Percentiles rank a stretch among this genome's conserved stretches.
Evolutionary conservation across 2,888 invertebrate genomes (phyloP).

Genomic region (Bellardia pandia): DNA sequence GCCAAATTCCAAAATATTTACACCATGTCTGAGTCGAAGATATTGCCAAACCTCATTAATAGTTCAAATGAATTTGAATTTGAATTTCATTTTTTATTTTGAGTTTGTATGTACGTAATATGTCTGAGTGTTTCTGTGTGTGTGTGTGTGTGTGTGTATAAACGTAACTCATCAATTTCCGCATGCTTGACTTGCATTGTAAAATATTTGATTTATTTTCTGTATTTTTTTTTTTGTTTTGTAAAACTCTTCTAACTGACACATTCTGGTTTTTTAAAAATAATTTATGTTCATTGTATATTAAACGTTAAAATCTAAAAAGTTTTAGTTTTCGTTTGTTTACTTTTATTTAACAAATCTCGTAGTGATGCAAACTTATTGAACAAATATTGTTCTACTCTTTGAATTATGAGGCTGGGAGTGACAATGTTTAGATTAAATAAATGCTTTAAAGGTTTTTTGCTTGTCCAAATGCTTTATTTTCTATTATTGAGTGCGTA

Average conservation of each 20-base stretch:
- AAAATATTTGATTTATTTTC: conserved; percentile 40
- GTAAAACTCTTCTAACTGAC: conserved; percentile 13
- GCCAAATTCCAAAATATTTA: conserved; percentile 63
- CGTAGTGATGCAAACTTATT: conserved; percentile 61
- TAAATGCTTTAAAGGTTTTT: neutral
- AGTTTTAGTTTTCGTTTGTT: conserved; percentile 29
- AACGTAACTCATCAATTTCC: conserved; percentile 68
- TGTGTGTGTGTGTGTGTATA: conserved; percentile 27
- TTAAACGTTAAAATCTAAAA: conserved; percentile 24
- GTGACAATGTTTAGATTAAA: conserved; percentile 16
- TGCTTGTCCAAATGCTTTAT: neutral
- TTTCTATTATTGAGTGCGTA: neutral
- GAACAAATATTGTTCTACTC: conserved; percentile 59
- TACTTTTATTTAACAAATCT: conserved; percentile 41
- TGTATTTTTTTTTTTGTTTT: neutral
- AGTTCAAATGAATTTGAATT: conserved; percentile 18
- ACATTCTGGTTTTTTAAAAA: conserved; percentile 33
- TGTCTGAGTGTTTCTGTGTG: conserved; percentile 41
- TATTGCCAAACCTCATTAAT: conserved; percentile 58
- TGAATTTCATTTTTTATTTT: neutral
- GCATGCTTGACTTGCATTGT: conserved; percentile 65
- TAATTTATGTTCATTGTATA: neutral
- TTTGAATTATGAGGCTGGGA: conserved; percentile 25
- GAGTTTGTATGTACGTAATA: conserved; percentile 52
- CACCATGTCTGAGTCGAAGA: conserved; percentile 30